Percentiles rank a stretch among this genome's conserved stretches.
Conservation (phyloP, 2,113 vertebrate species). For the Catharus fuscescens region DNA sequence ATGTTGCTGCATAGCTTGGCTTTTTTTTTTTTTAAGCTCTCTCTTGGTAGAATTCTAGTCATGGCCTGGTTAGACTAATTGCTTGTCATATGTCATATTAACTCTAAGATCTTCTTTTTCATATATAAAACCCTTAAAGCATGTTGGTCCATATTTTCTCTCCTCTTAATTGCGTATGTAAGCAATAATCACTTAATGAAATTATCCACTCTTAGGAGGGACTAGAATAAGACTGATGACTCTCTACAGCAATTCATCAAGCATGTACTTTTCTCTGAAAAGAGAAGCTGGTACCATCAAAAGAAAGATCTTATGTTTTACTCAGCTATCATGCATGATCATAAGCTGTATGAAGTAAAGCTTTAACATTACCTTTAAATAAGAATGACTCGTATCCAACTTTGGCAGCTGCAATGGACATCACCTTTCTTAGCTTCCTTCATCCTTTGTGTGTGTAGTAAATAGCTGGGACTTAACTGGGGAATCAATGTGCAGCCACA, state of each 20-base stretch:
- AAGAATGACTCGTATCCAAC: background rate
- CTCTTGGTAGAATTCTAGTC: background rate
- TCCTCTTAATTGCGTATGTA: constrained; percentile 15
- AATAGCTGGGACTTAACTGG: background rate
- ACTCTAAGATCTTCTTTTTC: constrained; percentile 5
- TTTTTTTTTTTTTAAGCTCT: background rate
- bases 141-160: constrained; percentile 8
- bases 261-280: background rate
- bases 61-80: background rate
- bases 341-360: background rate
- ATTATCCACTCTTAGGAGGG: constrained; percentile 37
- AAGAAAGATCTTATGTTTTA: background rate
- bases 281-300: background rate
- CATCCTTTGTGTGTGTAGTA: background rate
- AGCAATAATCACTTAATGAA: constrained; percentile 58
- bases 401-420: background rate
- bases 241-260: background rate
- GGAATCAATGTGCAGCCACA: background rate
- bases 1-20: background rate
- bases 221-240: background rate
- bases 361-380: background rate
- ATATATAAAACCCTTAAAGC: background rate
- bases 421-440: background rate
- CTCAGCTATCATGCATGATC: background rate
- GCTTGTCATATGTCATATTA: constrained; percentile 20